Conservation (phyloP, 2,797 vertebrate species). For the Chloroceryle amazona region DNA sequence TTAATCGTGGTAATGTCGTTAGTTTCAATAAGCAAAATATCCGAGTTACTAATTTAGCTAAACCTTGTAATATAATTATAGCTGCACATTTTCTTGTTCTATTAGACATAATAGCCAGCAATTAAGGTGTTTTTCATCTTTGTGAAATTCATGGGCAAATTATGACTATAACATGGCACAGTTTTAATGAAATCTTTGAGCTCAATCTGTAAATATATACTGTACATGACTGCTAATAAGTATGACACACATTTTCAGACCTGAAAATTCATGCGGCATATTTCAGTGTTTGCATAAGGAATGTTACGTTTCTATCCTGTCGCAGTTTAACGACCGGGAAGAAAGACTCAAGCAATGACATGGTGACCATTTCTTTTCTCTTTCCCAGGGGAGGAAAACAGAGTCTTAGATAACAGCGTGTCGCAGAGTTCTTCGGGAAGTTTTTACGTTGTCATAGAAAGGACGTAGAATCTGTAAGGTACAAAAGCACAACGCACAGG, state of each 20-base stretch:
- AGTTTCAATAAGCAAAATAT: slow-evolving; percentile 18
- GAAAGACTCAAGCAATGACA: slow-evolving; percentile 83
- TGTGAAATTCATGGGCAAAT: slow-evolving; percentile 80
- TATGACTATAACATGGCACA: slow-evolving; percentile 81
- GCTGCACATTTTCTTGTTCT: slow-evolving; percentile 72
- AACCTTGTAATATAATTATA: slow-evolving; percentile 69
- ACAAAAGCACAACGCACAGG: slow-evolving; percentile 82
- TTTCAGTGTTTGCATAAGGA: slow-evolving; percentile 86
- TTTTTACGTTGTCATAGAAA: slow-evolving; percentile 70
- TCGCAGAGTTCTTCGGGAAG: slow-evolving; percentile 47
- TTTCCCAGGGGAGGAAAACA: slow-evolving; percentile 73
- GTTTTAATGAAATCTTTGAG: slow-evolving; percentile 82
- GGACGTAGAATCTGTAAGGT: slow-evolving; percentile 69
- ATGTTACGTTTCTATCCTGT: slow-evolving; percentile 83
- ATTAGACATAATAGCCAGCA: slow-evolving; percentile 84
- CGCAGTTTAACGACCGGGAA: slow-evolving; percentile 76
- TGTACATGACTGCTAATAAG: slow-evolving; percentile 89
- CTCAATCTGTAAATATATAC: slow-evolving; percentile 88
- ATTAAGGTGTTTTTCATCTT: slow-evolving; percentile 87
- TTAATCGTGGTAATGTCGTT: neutral
- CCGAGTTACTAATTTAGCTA: slow-evolving; percentile 49
- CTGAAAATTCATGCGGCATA: slow-evolving; percentile 83
- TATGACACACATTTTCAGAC: slow-evolving; percentile 85
- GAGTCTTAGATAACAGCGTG: slow-evolving; percentile 61
- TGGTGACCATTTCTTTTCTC: slow-evolving; percentile 78